Evolutionary conservation across 64 coral and sea anemone genomes (phyloP).

Genomic region (Porites lutea): DNA sequence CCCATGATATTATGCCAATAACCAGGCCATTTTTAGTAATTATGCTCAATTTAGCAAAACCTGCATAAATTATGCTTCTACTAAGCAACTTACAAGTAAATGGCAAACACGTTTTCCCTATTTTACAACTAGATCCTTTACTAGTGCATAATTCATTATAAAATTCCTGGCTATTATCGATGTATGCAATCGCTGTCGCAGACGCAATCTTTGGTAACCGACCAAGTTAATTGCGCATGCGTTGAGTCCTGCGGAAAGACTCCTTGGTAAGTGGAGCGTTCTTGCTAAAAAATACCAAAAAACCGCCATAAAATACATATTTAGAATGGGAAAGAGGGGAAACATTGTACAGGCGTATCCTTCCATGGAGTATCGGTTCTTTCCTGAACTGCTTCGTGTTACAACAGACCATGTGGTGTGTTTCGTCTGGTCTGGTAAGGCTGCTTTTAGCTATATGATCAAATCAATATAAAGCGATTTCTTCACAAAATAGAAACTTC

Average conservation of each 20-base stretch:
- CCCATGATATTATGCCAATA: constrained; percentile 10
- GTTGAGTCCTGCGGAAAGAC: no score
- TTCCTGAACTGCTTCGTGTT: constrained; percentile 42
- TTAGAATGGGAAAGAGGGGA: constrained; percentile 67
- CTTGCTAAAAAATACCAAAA: constrained; percentile 30
- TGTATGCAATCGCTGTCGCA: no score
- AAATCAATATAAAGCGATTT: constrained; percentile 1
- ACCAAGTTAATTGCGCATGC: constrained; percentile 3
- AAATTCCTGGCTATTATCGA: neutral
- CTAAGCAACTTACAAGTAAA: no score
- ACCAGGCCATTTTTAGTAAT: neutral
- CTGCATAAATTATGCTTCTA: no score
- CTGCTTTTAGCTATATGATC: constrained; percentile 9
- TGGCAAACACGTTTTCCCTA: neutral
- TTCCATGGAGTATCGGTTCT: constrained; percentile 63
- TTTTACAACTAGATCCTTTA: neutral
- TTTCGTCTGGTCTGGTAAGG: constrained; percentile 69
- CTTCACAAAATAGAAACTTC: neutral
- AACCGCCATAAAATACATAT: constrained; percentile 32
- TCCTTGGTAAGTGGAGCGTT: no score
- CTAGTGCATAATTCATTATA: neutral
- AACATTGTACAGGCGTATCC: constrained; percentile 52
- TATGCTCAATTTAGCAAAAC: constrained; percentile 1
- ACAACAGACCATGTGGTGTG: constrained; percentile 57
- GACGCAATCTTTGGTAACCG: neutral